phyloP scores from a whole-genome alignment of 2,888 invertebrate species.

The Microctonus aethiopoides region DNA sequence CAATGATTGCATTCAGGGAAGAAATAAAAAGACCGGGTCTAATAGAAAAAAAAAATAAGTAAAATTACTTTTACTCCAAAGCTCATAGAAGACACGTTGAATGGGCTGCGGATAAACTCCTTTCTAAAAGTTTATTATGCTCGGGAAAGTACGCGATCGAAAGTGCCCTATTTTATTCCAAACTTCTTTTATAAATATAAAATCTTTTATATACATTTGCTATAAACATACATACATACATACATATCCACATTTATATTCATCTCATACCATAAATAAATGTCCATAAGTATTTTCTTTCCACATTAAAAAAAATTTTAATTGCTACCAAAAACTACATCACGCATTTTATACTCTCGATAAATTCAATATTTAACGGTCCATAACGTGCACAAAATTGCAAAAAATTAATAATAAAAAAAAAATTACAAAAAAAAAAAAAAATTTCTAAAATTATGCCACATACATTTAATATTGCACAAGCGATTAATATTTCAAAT shows the following conservation, averaged over 20 bases:
- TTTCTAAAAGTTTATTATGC: conserved; percentile 63
- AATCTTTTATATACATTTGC: neutral
- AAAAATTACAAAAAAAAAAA: neutral
- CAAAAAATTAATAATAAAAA: too few species aligned
- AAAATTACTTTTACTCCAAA: conserved; percentile 61
- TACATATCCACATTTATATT: neutral
- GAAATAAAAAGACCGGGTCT: conserved; percentile 1
- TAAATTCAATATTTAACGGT: neutral
- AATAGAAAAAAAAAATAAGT: conserved; percentile 29
- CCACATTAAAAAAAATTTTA: neutral
- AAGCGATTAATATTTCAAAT: neutral
- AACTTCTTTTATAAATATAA: neutral
- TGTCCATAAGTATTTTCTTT: neutral
- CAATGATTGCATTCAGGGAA: neutral
- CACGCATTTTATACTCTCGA: neutral
- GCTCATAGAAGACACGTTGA: conserved; percentile 31
- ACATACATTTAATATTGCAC: neutral
- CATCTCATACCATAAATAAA: neutral
- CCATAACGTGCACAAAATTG: neutral
- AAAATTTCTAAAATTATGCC: neutral
- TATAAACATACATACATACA: neutral
- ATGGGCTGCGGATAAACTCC: conserved; percentile 43
- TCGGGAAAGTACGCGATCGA: conserved; percentile 57
- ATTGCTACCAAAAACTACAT: conserved; percentile 1
- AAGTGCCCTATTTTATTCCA: conserved; percentile 17